These are phyloP conservation scores for Romanogobio albipinnatus DNA, from an alignment of 2,113 vertebrate genomes.

Conservation along the genomic window DNA sequence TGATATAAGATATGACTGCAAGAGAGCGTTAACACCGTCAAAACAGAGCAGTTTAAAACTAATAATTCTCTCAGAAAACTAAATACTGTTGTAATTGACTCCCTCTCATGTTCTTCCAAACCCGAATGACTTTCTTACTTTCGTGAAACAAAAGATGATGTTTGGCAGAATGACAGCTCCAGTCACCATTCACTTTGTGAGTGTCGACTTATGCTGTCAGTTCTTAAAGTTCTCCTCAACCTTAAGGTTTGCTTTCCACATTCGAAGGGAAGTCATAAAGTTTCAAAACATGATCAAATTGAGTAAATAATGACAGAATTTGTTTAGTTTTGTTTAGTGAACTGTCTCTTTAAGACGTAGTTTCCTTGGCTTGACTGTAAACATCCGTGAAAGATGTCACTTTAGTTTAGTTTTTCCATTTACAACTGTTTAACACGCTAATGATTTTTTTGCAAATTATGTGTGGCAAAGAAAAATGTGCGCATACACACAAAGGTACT, in stretches of 20 bases:
- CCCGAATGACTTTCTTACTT: neutral
- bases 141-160: neutral
- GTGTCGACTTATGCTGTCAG: neutral
- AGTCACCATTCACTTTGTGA: neutral
- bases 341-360: neutral
- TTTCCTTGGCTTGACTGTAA: neutral
- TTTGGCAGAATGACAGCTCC: neutral
- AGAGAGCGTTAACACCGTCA: too few species aligned
- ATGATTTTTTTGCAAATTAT: neutral
- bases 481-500: neutral
- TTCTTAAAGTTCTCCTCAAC: neutral
- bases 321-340: neutral
- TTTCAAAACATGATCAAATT: neutral
- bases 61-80: neutral
- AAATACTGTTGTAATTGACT: neutral
- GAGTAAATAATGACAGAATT: neutral
- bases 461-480: neutral
- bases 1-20: neutral
- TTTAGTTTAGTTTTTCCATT: neutral
- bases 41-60: neutral
- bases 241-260: neutral
- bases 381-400: slow-evolving; percentile 2
- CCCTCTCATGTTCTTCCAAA: neutral
- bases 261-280: neutral
- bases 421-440: neutral